phyloP scores from a whole-genome alignment of 1,140 invertebrate species.

The Lucilia cuprina region DNA sequence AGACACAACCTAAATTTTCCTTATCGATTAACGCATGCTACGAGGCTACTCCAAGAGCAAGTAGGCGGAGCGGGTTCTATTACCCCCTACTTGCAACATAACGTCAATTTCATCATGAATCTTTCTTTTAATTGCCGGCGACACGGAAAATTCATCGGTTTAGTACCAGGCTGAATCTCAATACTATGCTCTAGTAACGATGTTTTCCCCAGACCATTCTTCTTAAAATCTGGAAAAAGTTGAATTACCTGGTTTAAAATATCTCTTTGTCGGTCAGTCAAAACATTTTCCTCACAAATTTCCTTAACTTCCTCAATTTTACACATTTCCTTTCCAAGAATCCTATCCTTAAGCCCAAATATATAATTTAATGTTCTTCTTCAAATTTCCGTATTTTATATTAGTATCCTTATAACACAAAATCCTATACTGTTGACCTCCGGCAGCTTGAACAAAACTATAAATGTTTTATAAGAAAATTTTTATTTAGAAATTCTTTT shows the following conservation, averaged over 20 bases:
- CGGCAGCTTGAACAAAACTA: too few species aligned
- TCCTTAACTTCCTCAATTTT: background rate
- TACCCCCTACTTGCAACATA: conserved; percentile 6
- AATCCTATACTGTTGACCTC: too few species aligned
- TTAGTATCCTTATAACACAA: too few species aligned
- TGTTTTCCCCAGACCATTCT: conserved; percentile 27
- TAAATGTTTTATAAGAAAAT: too few species aligned
- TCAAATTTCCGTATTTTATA: too few species aligned
- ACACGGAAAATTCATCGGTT: conserved; percentile 36
- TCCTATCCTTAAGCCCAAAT: too few species aligned
- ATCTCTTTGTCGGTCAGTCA: background rate
- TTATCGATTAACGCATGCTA: conserved; percentile 9
- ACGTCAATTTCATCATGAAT: conserved; percentile 29
- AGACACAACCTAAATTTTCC: conserved; percentile 22
- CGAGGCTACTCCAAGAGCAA: conserved; percentile 17
- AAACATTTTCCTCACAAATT: background rate
- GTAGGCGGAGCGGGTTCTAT: conserved; percentile 21
- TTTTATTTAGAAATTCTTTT: too few species aligned
- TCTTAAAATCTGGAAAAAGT: conserved; percentile 4
- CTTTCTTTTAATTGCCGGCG: conserved; percentile 29
- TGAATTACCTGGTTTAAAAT: background rate
- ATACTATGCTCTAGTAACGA: conserved; percentile 16
- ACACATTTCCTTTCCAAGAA: too few species aligned
- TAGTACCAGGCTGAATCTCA: conserved; percentile 15
- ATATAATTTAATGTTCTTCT: too few species aligned